Conservation (phyloP, 64 coral and sea anemone genomes). For the Montipora sp. region DNA sequence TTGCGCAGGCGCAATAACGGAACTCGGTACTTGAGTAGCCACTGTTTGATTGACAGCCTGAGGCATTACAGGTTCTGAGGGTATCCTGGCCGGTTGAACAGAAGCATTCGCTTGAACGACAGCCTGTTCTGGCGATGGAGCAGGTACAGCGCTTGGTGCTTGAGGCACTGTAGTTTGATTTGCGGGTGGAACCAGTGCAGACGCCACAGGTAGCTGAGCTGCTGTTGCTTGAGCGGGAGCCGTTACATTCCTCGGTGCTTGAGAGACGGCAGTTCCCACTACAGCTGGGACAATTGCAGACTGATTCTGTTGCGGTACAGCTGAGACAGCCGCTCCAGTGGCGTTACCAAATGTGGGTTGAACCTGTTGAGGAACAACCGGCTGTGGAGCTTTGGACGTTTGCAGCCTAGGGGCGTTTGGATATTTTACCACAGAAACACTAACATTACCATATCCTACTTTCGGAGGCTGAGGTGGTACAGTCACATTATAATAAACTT, state of each 20-base stretch:
- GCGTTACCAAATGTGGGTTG: neutral
- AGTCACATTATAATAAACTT: slow-evolving; percentile 8
- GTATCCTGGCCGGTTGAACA: neutral
- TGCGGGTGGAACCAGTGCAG: neutral
- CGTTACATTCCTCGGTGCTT: neutral
- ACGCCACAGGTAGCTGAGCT: neutral
- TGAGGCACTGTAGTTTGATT: slow-evolving; percentile 15
- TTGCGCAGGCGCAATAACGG: neutral
- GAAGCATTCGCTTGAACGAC: neutral
- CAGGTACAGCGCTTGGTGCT: neutral
- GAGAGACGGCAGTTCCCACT: slow-evolving; percentile 2
- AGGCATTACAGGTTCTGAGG: neutral
- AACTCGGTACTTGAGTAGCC: neutral
- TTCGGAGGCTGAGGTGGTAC: neutral
- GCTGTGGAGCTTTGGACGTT: neutral
- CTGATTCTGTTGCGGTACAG: neutral
- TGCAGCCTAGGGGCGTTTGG: neutral
- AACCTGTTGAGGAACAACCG: neutral
- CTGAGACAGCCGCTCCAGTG: neutral
- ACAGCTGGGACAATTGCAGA: neutral
- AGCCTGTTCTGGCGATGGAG: neutral
- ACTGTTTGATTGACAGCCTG: neutral
- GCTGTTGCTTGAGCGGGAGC: no score
- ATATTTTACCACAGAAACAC: neutral
- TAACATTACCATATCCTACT: neutral